phyloP scores from a whole-genome alignment of 2,888 invertebrate genomes.

The Diplolepis rosae region DNA sequence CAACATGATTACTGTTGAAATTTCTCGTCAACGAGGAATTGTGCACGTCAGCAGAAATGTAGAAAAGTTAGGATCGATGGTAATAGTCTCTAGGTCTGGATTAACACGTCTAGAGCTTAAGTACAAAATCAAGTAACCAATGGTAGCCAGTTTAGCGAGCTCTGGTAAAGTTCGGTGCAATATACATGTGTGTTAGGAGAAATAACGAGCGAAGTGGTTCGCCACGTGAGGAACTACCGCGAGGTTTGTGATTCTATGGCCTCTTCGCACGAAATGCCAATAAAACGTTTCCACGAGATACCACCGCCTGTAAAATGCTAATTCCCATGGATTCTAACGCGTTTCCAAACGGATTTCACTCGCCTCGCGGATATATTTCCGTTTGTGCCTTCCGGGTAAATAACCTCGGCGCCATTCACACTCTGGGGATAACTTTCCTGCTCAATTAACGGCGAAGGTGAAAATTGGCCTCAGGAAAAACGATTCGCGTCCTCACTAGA shows the following conservation, averaged over 20 bases:
- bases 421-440: neutral
- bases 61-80: constrained; percentile 36
- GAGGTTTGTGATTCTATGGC: constrained; percentile 60
- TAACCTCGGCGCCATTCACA: constrained; percentile 17
- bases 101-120: constrained; percentile 58
- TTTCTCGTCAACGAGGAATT: too few relatives aligned
- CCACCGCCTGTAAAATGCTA: constrained; percentile 68
- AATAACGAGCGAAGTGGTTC: constrained; percentile 57
- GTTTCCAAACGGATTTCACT: constrained; percentile 64
- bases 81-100: constrained; percentile 50
- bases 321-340: constrained; percentile 62
- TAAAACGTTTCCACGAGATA: constrained; percentile 67
- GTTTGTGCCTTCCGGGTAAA: constrained; percentile 36
- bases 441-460: constrained; percentile 12
- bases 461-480: constrained; percentile 8
- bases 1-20: too few relatives aligned
- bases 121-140: constrained; percentile 55
- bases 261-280: constrained; percentile 70
- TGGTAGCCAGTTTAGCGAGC: constrained; percentile 52
- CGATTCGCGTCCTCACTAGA: neutral
- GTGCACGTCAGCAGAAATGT: too few relatives aligned
- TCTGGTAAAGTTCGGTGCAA: constrained; percentile 45
- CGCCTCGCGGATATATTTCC: constrained; percentile 58
- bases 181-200: constrained; percentile 53
- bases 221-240: constrained; percentile 46